Conservation (phyloP, 1,140 invertebrate genomes). For the Saxidomus purpurata region DNA sequence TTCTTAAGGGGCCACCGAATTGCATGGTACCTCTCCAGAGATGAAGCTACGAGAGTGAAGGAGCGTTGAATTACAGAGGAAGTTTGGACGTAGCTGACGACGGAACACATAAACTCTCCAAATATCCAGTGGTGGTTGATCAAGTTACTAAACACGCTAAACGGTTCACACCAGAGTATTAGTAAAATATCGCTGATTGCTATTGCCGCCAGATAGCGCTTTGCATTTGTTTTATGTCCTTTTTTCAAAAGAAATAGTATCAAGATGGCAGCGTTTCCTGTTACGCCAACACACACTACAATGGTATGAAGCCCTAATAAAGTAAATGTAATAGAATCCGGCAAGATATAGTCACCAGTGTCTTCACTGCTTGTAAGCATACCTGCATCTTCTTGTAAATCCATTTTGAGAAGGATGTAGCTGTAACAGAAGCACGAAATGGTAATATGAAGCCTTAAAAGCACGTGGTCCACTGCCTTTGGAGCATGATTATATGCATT, state of each 20-base stretch:
- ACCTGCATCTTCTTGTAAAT: not conserved
- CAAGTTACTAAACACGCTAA: slow-evolving; percentile 42
- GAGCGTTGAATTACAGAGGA: slow-evolving; percentile 28
- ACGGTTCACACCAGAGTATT: slow-evolving; percentile 24
- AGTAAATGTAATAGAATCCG: not conserved
- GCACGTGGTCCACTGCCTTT: too few species aligned
- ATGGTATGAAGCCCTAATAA: slow-evolving; percentile 20
- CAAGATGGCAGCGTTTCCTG: not conserved
- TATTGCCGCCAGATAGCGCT: not conserved
- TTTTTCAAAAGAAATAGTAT: not conserved
- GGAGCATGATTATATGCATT: too few species aligned
- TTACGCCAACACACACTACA: not conserved
- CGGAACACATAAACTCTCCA: slow-evolving; percentile 34
- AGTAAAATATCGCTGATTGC: slow-evolving; percentile 33
- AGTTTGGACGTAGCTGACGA: slow-evolving; percentile 18
- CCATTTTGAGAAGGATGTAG: too few species aligned
- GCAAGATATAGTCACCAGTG: not conserved
- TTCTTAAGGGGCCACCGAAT: not conserved
- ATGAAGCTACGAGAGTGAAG: slow-evolving; percentile 28
- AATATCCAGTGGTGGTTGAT: slow-evolving; percentile 43
- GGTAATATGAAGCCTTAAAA: too few species aligned
- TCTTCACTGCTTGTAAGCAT: too few species aligned
- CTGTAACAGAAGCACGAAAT: too few species aligned
- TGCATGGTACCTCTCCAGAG: slow-evolving; percentile 4
- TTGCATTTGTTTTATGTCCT: not conserved